phyloP scores from a whole-genome alignment of 2,888 invertebrate genomes.

The Pristionchus mayeri region DNA sequence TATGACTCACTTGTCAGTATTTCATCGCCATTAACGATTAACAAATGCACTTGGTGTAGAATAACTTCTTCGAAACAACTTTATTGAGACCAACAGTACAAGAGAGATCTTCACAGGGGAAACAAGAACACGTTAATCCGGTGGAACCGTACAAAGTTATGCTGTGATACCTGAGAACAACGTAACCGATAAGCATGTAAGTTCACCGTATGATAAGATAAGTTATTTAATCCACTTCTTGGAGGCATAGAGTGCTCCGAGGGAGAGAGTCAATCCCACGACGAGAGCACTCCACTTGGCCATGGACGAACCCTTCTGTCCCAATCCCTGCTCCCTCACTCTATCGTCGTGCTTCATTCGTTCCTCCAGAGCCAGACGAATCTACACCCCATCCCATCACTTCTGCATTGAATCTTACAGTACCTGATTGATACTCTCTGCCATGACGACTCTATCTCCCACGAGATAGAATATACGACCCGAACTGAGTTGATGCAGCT shows the following conservation, averaged over 20 bases:
- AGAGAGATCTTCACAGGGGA: not conserved
- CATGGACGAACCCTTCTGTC: not conserved
- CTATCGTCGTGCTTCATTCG: not conserved
- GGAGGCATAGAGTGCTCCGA: not conserved
- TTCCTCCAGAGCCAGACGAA: slow-evolving; percentile 39
- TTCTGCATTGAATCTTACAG: not conserved
- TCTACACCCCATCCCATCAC: not conserved
- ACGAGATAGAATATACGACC: slow-evolving; percentile 47
- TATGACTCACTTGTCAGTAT: not conserved
- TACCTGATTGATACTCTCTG: slow-evolving; percentile 45
- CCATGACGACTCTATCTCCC: slow-evolving; percentile 29
- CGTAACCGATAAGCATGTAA: not conserved
- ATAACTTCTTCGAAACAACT: not conserved
- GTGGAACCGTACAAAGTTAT: slow-evolving; percentile 22
- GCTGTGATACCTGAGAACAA: not conserved
- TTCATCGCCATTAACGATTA: slow-evolving; percentile 14
- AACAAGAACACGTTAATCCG: slow-evolving; percentile 2
- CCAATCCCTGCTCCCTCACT: slow-evolving; percentile 9
- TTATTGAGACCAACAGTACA: not conserved
- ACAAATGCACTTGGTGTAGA: not conserved
- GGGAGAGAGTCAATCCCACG: not conserved
- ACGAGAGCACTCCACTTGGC: not conserved
- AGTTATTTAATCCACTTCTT: slow-evolving; percentile 21
- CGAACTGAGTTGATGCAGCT: slow-evolving; percentile 45
- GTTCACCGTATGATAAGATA: not conserved